These are phyloP conservation scores for Glaucopsyche alexis DNA, from an alignment of 2,888 invertebrate genomes.

Conservation along the genomic window DNA sequence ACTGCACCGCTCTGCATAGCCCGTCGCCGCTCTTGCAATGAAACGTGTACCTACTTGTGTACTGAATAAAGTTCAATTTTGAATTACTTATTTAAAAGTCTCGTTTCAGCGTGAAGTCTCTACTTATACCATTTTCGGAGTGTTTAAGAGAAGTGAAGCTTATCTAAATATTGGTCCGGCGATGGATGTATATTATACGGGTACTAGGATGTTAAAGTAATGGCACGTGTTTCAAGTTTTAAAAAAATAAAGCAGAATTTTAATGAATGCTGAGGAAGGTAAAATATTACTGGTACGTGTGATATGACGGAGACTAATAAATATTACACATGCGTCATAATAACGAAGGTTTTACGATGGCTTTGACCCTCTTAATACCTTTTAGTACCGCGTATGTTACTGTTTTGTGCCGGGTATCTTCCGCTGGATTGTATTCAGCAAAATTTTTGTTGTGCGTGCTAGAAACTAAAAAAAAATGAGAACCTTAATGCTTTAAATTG, in stretches of 20 bases:
- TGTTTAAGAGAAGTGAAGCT: conserved; percentile 54
- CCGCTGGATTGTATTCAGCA: neutral
- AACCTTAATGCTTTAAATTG: too few species aligned
- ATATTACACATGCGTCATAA: conserved; percentile 23
- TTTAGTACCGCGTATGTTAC: neutral
- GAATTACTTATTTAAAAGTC: too few species aligned
- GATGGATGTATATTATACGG: conserved; percentile 36
- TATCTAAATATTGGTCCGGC: conserved; percentile 38
- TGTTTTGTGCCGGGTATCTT: neutral
- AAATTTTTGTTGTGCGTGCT: neutral
- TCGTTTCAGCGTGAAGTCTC: too few species aligned
- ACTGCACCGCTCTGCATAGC: too few species aligned
- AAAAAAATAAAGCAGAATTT: conserved; percentile 29
- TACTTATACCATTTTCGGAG: neutral
- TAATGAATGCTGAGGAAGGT: conserved; percentile 32
- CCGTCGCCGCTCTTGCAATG: too few species aligned
- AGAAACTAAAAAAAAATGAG: neutral
- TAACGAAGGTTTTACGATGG: conserved; percentile 22
- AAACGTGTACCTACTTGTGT: too few species aligned
- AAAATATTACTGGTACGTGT: conserved; percentile 28
- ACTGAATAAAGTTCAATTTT: too few species aligned
- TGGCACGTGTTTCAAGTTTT: conserved; percentile 28
- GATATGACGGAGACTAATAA: conserved; percentile 25
- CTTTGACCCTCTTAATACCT: conserved; percentile 6
- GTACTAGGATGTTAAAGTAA: conserved; percentile 34